Evolutionary conservation across 2,113 vertebrate genomes (phyloP).

Genomic region (Sinocyclocheilus maitianheensis): DNA sequence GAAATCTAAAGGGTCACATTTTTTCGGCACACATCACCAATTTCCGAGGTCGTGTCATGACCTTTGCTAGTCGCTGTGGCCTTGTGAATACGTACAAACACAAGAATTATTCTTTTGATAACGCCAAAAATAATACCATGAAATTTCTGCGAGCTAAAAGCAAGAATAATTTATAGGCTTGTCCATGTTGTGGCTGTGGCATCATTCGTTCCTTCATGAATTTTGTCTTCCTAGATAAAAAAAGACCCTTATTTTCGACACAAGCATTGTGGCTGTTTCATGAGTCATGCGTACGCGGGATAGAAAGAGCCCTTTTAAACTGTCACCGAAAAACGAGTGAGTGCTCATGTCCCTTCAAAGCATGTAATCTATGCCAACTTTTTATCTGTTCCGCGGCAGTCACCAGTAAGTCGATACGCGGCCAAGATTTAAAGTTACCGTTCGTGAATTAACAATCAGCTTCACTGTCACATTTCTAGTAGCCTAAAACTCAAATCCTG

Average conservation of each 20-base stretch:
- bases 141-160: conserved; percentile 22
- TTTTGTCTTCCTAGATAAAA: conserved; percentile 32
- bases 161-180: background rate
- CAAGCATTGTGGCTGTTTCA: conserved; percentile 6
- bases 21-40: background rate
- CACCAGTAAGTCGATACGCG: background rate
- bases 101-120: background rate
- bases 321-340: conserved; percentile 29
- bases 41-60: background rate
- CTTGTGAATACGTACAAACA: background rate
- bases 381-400: background rate
- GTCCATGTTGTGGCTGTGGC: background rate
- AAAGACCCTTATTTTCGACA: conserved; percentile 17
- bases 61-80: background rate
- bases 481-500: background rate
- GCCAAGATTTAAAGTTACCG: background rate
- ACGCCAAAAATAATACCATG: conserved; percentile 19
- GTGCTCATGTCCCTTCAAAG: conserved; percentile 19
- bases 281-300: conserved; percentile 31
- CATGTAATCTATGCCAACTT: conserved; percentile 18
- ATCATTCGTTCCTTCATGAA: no score
- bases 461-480: background rate
- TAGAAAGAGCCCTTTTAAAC: conserved; percentile 43
- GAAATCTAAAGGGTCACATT: no score
- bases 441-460: background rate